These are phyloP conservation scores for Agonum fuliginosum DNA, from an alignment of 2,888 invertebrate species.

Conservation along the genomic window DNA sequence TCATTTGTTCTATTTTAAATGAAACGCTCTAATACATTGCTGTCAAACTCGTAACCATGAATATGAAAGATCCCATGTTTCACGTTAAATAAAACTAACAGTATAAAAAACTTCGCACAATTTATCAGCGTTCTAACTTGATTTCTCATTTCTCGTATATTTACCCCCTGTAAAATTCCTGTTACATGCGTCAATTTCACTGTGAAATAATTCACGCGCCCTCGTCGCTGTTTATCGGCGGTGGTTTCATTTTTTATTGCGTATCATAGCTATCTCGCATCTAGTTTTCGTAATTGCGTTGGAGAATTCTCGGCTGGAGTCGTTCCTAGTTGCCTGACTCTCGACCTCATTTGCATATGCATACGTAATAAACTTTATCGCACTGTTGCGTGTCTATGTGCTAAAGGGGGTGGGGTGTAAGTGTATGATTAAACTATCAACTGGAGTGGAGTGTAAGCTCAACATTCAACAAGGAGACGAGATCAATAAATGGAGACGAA, in stretches of 20 bases:
- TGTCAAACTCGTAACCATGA: no score
- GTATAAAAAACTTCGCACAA: no score
- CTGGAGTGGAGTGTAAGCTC: background rate
- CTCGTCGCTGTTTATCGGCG: background rate
- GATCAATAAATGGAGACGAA: slow-evolving; percentile 4
- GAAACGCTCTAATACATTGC: no score
- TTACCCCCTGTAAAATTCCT: no score
- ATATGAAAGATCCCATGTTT: no score
- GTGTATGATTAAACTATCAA: slow-evolving; percentile 36
- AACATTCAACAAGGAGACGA: background rate
- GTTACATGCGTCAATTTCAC: no score
- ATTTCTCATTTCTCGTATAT: no score
- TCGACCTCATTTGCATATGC: slow-evolving; percentile 46
- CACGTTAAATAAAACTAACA: no score
- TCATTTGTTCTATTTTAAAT: no score
- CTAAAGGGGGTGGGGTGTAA: background rate
- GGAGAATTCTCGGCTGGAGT: slow-evolving; percentile 44
- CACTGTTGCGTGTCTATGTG: slow-evolving; percentile 43
- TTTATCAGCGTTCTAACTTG: no score
- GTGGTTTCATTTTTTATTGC: slow-evolving; percentile 15
- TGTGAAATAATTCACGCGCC: background rate
- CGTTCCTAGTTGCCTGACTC: slow-evolving; percentile 17
- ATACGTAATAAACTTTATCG: slow-evolving; percentile 48
- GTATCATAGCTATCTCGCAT: slow-evolving; percentile 38
- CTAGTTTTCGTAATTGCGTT: slow-evolving; percentile 45